Conservation (phyloP, 2,113 vertebrate species). For the Lepus europaeus region DNA sequence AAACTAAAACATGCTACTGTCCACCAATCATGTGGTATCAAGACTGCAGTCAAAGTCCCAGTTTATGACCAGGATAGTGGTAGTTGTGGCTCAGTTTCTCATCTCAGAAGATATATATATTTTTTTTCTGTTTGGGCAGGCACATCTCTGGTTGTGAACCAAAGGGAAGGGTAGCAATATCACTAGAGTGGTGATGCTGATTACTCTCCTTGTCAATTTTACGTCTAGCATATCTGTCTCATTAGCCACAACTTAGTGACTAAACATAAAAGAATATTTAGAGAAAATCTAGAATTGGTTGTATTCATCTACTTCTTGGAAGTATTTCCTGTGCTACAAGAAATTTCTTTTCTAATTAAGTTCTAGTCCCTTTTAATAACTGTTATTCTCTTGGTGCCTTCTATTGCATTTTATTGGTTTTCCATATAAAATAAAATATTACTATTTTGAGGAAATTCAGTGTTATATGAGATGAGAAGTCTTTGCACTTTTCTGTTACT, state of each 20-base stretch:
- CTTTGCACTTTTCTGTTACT: constrained; percentile 23
- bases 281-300: constrained; percentile 43
- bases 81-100: constrained; percentile 49
- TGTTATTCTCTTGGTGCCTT: constrained; percentile 47
- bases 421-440: constrained; percentile 31
- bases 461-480: neutral
- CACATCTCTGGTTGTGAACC: neutral
- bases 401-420: constrained; percentile 45
- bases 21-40: constrained; percentile 6
- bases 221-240: neutral
- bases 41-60: constrained; percentile 9
- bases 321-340: constrained; percentile 40
- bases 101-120: neutral
- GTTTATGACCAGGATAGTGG: constrained; percentile 19
- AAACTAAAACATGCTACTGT: constrained; percentile 54
- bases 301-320: constrained; percentile 42
- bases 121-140: neutral
- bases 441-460: constrained; percentile 30
- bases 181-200: neutral
- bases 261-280: constrained; percentile 49
- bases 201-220: constrained; percentile 27
- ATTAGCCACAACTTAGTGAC: neutral
- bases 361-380: constrained; percentile 57
- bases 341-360: constrained; percentile 59
- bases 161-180: constrained; percentile 11